Conservation (phyloP, 1,140 invertebrate species). For the Anoplophora glabripennis region DNA sequence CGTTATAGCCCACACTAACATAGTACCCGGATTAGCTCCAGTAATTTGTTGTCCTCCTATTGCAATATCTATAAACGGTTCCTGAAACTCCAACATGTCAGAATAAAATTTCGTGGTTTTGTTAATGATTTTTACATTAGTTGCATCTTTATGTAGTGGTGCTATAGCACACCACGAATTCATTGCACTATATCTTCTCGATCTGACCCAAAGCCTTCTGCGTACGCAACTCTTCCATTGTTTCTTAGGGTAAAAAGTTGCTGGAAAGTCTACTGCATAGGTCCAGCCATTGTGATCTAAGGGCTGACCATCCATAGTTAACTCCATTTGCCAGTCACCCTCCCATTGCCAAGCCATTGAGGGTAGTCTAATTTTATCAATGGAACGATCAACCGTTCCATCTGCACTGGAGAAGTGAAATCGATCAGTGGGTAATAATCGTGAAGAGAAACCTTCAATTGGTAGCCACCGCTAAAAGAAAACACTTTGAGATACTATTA, state of each 20-base stretch:
- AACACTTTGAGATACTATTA: too few relatives aligned
- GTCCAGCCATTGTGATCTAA: constrained; percentile 91
- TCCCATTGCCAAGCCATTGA: constrained; percentile 91
- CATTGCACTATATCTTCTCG: constrained; percentile 80
- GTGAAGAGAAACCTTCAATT: constrained; percentile 79
- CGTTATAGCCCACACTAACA: constrained; percentile 88
- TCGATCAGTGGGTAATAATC: constrained; percentile 81
- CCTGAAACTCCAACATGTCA: constrained; percentile 47
- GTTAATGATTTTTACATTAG: constrained; percentile 56
- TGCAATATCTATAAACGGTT: constrained; percentile 79
- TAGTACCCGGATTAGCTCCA: constrained; percentile 66
- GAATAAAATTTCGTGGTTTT: neutral
- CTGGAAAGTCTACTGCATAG: constrained; percentile 89
- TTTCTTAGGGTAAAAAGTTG: constrained; percentile 76
- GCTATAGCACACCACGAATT: constrained; percentile 91
- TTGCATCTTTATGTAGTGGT: constrained; percentile 82
- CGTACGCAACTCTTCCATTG: constrained; percentile 90
- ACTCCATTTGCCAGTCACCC: constrained; percentile 90
- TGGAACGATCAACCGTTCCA: constrained; percentile 72
- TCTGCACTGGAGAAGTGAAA: constrained; percentile 80
- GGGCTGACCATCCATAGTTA: constrained; percentile 81
- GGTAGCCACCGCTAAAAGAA: constrained; percentile 90
- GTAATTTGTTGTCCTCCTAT: constrained; percentile 81
- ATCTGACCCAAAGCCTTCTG: constrained; percentile 84
- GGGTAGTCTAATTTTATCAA: constrained; percentile 78